These are phyloP conservation scores for Synaphobranchus kaupii DNA, from an alignment of 2,797 vertebrate species.

Conservation along the genomic window DNA sequence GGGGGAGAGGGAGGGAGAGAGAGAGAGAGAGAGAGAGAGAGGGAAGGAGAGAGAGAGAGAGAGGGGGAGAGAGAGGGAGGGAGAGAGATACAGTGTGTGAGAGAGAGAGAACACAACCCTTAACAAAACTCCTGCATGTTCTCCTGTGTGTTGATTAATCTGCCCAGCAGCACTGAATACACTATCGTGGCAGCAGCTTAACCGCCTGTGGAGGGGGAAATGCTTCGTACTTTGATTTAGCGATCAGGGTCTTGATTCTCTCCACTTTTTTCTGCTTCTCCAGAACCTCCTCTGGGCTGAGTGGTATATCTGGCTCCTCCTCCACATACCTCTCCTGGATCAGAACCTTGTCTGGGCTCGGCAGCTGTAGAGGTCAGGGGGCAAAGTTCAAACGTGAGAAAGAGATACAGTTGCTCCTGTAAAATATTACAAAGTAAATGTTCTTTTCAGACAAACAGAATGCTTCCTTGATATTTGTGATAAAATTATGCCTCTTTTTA, in stretches of 20 bases:
- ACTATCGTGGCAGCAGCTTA: background rate
- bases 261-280: constrained; percentile 96
- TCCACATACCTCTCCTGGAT: constrained; percentile 88
- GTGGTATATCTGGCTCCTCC: constrained; percentile 75
- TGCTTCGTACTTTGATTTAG: constrained; percentile 88
- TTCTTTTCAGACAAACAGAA: background rate
- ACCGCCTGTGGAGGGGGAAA: background rate
- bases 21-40: background rate
- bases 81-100: too few relatives aligned
- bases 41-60: background rate
- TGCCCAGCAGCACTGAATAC: background rate
- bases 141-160: background rate
- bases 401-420: background rate
- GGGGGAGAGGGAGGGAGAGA: background rate
- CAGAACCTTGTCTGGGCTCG: constrained; percentile 83
- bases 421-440: background rate
- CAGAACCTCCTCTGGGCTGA: constrained; percentile 89
- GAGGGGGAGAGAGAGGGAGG: too few relatives aligned
- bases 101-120: too few relatives aligned
- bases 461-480: background rate
- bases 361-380: constrained; percentile 66
- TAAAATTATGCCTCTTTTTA: background rate
- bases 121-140: background rate
- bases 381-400: background rate
- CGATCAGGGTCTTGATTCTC: constrained; percentile 92